Evolutionary conservation across 1,140 invertebrate genomes (phyloP).

Genomic region (Chelonus insularis): DNA sequence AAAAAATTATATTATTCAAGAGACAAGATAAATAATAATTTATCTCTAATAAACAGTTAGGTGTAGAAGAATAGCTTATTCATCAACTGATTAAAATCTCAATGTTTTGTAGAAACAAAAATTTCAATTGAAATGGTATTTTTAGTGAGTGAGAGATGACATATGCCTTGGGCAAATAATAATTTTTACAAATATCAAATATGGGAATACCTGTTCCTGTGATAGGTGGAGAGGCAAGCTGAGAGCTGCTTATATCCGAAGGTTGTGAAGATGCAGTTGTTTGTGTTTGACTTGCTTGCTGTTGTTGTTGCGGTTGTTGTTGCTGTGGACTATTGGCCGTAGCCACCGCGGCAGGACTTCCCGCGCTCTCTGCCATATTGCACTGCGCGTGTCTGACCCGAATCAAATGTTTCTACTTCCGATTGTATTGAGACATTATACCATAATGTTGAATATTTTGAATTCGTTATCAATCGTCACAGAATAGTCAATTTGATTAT

Average conservation of each 20-base stretch:
- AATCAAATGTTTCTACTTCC: slow-evolving; percentile 10
- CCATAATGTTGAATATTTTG: not conserved
- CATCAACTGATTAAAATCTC: no score
- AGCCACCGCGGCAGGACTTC: slow-evolving; percentile 47
- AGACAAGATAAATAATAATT: no score
- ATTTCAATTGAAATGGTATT: no score
- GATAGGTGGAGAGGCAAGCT: slow-evolving; percentile 56
- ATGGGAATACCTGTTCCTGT: slow-evolving; percentile 56
- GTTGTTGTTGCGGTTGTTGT: slow-evolving; percentile 38
- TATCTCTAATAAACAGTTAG: no score
- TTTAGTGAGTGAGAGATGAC: no score
- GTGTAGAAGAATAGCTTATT: no score
- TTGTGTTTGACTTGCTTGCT: slow-evolving; percentile 24
- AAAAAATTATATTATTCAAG: no score
- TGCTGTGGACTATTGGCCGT: slow-evolving; percentile 43
- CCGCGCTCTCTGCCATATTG: slow-evolving; percentile 56
- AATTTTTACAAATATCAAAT: not conserved
- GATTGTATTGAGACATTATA: not conserved
- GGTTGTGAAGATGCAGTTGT: slow-evolving; percentile 40
- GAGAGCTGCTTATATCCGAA: slow-evolving; percentile 57
- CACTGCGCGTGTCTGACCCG: slow-evolving; percentile 6
- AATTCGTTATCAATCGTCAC: not conserved
- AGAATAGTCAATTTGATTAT: no score
- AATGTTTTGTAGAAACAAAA: no score
- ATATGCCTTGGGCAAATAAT: no score